Conservation (phyloP, 2,888 invertebrate genomes). For the Euplagia quadripunctaria region DNA sequence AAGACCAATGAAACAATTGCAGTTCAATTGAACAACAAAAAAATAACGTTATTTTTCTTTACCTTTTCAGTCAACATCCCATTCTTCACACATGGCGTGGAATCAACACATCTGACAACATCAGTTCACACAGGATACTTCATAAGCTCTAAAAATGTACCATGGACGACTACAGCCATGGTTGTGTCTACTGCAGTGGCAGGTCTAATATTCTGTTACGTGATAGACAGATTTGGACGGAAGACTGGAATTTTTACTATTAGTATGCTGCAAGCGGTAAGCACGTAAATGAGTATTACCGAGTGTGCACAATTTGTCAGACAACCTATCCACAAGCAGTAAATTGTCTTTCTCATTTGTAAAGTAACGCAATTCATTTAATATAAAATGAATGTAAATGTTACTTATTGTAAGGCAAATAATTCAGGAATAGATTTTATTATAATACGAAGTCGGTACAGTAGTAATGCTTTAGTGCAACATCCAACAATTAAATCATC, state of each 20-base stretch:
- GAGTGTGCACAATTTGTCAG: not conserved
- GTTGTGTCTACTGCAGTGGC: conserved; percentile 62
- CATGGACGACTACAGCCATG: conserved; percentile 71
- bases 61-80: conserved; percentile 70
- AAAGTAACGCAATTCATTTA: too few relatives aligned
- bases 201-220: conserved; percentile 62
- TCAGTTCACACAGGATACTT: conserved; percentile 70
- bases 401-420: not conserved
- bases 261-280: conserved; percentile 76
- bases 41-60: not conserved
- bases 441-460: not conserved
- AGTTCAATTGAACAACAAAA: too few relatives aligned
- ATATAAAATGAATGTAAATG: not conserved
- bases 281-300: conserved; percentile 40
- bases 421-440: not conserved
- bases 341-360: too few relatives aligned
- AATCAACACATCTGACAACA: conserved; percentile 65
- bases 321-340: too few relatives aligned
- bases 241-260: conserved; percentile 68
- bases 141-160: conserved; percentile 55
- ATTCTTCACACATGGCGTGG: conserved; percentile 78
- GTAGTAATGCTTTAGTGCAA: not conserved
- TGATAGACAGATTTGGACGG: conserved; percentile 68
- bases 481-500: not conserved
- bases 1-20: too few relatives aligned